Percentiles rank a stretch among this genome's conserved stretches.
Conservation (phyloP, 2,113 vertebrate genomes). For the Ochotona princeps region DNA sequence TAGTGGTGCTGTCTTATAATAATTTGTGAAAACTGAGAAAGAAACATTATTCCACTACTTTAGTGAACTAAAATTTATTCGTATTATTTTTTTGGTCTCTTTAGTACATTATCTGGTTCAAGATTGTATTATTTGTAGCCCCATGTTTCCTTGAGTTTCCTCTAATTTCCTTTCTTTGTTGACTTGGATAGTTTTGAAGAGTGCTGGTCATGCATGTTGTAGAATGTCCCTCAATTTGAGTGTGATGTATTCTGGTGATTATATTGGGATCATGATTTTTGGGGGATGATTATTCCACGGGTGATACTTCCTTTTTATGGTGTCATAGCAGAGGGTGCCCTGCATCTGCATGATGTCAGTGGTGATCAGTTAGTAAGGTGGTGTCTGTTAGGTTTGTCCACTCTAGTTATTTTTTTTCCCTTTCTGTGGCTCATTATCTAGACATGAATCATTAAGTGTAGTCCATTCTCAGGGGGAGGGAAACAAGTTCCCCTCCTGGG, state of each 20-base stretch:
- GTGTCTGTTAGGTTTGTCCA: background rate
- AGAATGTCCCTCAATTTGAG: background rate
- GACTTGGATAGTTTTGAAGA: background rate
- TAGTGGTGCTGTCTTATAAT: background rate
- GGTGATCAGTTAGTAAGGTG: background rate
- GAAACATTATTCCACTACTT: background rate
- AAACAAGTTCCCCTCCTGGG: background rate
- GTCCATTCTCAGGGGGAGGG: background rate
- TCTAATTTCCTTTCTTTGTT: background rate
- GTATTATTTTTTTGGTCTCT: background rate
- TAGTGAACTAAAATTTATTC: background rate
- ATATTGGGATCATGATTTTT: background rate
- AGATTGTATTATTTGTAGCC: background rate
- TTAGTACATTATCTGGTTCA: background rate
- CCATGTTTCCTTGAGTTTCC: background rate
- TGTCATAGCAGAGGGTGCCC: background rate
- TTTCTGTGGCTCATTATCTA: background rate
- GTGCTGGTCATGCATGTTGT: background rate
- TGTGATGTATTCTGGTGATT: background rate
- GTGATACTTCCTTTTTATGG: background rate
- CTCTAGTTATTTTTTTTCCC: background rate
- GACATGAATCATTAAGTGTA: background rate
- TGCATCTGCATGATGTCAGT: background rate
- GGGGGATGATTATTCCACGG: background rate
- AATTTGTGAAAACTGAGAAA: background rate